These are phyloP conservation scores for Cariama cristata DNA, from an alignment of 2,113 vertebrate genomes.

Conservation along the genomic window DNA sequence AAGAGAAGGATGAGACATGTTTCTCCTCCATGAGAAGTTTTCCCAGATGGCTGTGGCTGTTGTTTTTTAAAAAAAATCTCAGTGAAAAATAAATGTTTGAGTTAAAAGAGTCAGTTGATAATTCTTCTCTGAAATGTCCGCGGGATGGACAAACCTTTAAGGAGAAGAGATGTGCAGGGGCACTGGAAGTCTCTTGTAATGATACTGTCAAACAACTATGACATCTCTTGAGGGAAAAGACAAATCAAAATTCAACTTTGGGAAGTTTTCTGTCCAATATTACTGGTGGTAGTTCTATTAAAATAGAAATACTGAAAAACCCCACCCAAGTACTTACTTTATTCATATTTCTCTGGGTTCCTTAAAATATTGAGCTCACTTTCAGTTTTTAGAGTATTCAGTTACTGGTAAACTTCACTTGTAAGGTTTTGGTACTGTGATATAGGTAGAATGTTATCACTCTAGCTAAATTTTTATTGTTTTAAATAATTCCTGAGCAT, in stretches of 20 bases:
- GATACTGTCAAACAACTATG: background rate
- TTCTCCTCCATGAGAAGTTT: background rate
- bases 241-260: background rate
- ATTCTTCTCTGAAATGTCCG: background rate
- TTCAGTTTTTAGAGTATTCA: background rate
- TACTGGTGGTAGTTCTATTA: background rate
- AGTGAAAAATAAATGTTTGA: background rate
- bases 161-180: background rate
- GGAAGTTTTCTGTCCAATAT: background rate
- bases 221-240: background rate
- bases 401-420: background rate
- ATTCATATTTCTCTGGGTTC: background rate
- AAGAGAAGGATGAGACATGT: background rate
- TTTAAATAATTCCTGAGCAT: background rate
- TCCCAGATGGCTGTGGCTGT: background rate
- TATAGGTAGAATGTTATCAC: background rate
- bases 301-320: background rate
- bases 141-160: background rate
- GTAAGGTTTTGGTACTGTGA: background rate
- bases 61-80: background rate
- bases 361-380: background rate
- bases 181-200: no score
- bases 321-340: background rate
- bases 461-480: background rate
- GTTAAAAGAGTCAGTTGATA: background rate